phyloP scores from a whole-genome alignment of 2,113 vertebrate species.

The Dipodomys ordii region DNA sequence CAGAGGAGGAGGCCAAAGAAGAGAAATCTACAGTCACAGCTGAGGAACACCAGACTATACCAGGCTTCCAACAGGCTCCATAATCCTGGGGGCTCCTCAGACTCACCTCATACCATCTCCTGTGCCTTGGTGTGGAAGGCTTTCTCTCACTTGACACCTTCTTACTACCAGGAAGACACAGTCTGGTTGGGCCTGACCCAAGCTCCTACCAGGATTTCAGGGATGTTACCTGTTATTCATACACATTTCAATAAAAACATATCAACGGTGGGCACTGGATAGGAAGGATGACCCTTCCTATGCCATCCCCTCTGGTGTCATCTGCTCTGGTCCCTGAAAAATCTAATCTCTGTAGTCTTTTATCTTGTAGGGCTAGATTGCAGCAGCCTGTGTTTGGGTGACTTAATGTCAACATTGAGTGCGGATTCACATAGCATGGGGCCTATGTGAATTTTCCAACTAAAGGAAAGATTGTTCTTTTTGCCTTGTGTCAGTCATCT shows the following conservation, averaged over 20 bases:
- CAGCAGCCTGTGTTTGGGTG: constrained; percentile 5
- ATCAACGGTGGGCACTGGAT: constrained; percentile 26
- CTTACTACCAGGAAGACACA: constrained; percentile 39
- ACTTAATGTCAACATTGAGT: constrained; percentile 54
- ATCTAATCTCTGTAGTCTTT: constrained; percentile 9
- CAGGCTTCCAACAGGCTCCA: constrained; percentile 23
- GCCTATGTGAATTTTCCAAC: not conserved
- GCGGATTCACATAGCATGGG: constrained; percentile 25
- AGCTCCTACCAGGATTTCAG: not conserved
- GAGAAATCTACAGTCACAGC: constrained; percentile 47
- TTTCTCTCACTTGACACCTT: constrained; percentile 39
- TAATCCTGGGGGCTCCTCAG: constrained; percentile 42
- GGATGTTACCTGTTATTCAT: constrained; percentile 46
- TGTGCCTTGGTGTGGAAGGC: constrained; percentile 26
- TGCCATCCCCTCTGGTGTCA: not conserved
- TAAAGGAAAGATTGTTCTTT: constrained; percentile 8
- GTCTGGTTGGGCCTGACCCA: constrained; percentile 24
- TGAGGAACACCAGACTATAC: constrained; percentile 60
- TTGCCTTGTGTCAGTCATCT: not conserved
- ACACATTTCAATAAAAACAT: constrained; percentile 79
- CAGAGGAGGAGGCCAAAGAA: constrained; percentile 32
- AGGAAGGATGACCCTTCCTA: constrained; percentile 13
- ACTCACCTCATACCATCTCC: constrained; percentile 3
- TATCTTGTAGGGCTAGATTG: constrained; percentile 39
- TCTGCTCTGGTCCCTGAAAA: not conserved